Percentiles rank a stretch among this genome's conserved stretches.
Evolutionary conservation across 1,140 invertebrate species (phyloP).

Genomic region (Mercenaria mercenaria): DNA sequence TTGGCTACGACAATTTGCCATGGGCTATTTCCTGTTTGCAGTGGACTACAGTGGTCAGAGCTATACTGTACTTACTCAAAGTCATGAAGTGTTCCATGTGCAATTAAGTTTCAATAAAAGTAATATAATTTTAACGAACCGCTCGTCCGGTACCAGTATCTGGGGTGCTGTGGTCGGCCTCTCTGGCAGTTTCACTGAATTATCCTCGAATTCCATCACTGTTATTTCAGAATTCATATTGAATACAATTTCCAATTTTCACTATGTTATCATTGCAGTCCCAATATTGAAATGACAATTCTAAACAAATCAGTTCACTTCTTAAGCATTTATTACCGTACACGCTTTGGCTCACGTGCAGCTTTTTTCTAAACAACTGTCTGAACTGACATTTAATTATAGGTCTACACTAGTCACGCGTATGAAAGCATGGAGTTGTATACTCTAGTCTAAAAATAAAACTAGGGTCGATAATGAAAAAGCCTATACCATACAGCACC

Average conservation of each 20-base stretch:
- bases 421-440: conserved; percentile 16
- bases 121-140: not conserved
- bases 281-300: not conserved
- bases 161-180: not conserved
- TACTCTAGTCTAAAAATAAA: not conserved
- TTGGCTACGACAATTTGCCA: too few relatives aligned
- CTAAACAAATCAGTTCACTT: not conserved
- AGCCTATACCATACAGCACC: not conserved
- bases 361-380: conserved; percentile 3
- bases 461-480: not conserved
- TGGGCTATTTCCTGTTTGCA: too few relatives aligned
- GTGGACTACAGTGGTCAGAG: too few relatives aligned
- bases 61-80: too few relatives aligned
- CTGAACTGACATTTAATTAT: too few relatives aligned
- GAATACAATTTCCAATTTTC: not conserved
- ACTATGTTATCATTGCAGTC: not conserved
- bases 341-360: conserved; percentile 27
- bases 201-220: conserved; percentile 19
- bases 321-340: not conserved
- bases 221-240: conserved; percentile 15
- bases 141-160: not conserved
- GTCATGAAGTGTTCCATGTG: too few relatives aligned
- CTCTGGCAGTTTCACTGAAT: not conserved
- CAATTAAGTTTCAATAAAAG: too few relatives aligned
- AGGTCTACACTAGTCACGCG: conserved; percentile 23